Evolutionary conservation across 1,140 invertebrate genomes (phyloP), one percentile per base, ranked within the genome.

Genomic region (Ceratitis capitata): DNA sequence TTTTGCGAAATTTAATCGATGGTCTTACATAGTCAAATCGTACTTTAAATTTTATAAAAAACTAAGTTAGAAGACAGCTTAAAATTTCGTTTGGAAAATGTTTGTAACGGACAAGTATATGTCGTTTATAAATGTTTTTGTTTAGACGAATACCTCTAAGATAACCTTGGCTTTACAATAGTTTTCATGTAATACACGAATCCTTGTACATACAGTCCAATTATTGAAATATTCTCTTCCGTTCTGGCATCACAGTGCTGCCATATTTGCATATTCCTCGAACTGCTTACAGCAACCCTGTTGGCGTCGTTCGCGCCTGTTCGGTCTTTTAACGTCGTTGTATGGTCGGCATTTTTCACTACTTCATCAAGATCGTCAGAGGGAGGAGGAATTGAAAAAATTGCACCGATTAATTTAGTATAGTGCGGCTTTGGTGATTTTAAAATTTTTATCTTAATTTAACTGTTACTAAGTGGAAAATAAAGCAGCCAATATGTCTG

Each of bases 401-500:
- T 78, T 78, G 69, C 69, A 78, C 39, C 39, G 32, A 78, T 45
- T 45, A 78, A 78, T 45, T 47, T 78, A 26, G 39, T 23, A 19
- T 9, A 45, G 39, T 45, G 69, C 69, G 69, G 49, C 51, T 56
- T 32, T 49, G 82, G 85, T 61, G 78, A 47, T 83, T 82, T 69
- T 47, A 6, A 58, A 64, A 83, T 85, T 83, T 56, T 58, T 83
- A 61, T 82, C 53, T 83, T 42, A 64, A 78, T 35, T 85, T 84
- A 85, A 83, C 49, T 83, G 14, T 23, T n/a, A 86, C 78, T 56
- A 85, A 84, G 35, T 82, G 42, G 56, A 86, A 84, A 83, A 85
- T 35, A 83, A 89, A 88, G 84, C 32, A 58, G 35, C 88, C 89
- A 93, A 92, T 90, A 94, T 94, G 94, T 92, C 93, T 88, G 94